phyloP scores from a whole-genome alignment of 1,140 invertebrate species.

The Sinella curviseta region DNA sequence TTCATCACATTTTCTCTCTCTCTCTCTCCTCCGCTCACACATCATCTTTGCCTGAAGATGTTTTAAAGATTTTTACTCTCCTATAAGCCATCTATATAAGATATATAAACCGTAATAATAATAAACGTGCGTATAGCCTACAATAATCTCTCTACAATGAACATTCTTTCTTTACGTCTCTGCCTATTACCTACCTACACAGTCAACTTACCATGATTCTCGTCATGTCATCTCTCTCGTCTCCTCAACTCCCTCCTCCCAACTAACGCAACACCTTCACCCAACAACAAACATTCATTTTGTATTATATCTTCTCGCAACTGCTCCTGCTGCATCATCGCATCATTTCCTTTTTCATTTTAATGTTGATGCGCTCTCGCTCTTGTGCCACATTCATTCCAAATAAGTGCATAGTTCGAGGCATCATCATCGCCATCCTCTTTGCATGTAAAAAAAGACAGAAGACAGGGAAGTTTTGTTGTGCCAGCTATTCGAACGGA shows the following conservation, averaged over 20 bases:
- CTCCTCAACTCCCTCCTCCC: background rate
- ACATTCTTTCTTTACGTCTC: too few relatives aligned
- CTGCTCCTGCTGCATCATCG: background rate
- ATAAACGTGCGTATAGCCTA: too few relatives aligned
- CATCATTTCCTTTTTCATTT: conserved; percentile 10
- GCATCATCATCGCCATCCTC: background rate
- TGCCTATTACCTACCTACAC: background rate
- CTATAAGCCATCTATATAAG: too few relatives aligned
- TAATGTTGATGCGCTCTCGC: background rate
- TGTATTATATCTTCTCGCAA: background rate
- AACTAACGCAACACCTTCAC: background rate
- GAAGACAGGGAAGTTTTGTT: background rate
- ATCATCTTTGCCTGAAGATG: background rate
- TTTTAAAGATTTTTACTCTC: background rate
- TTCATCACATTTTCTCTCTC: background rate
- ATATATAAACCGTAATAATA: too few relatives aligned
- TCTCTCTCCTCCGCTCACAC: background rate
- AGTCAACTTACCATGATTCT: background rate
- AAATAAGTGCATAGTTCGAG: conserved; percentile 4
- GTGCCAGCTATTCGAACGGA: too few relatives aligned
- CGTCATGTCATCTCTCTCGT: background rate
- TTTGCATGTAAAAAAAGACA: background rate
- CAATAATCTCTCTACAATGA: too few relatives aligned
- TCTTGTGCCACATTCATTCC: background rate
- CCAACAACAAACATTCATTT: background rate